Base-by-base conservation (phyloP, 2,888 invertebrate species). In the Phyllotreta cruciferae region DNA sequence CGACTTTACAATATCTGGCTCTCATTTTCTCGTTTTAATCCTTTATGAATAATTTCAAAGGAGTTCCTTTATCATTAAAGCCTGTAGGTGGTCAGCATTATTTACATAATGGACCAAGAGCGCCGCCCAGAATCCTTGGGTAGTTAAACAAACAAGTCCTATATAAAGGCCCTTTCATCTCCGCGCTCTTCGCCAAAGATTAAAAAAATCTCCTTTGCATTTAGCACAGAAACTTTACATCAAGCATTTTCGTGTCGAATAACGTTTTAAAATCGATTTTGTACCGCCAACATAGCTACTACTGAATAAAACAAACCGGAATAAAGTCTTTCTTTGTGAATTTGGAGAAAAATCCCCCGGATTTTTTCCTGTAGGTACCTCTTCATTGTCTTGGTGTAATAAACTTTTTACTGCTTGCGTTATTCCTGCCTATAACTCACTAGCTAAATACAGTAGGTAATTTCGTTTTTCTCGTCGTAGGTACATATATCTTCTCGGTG, bases 161-260 rank as follows among this genome's bases (percentile, higher is more conserved):
- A 35, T 35, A 49, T 49, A 49, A 49, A 49, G 35, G 49, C 35
- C 8, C 49, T 49, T 49, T 49, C 36, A 34, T 49, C 49, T 49
- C 11, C 6, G 49, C 6, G 35, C 49, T 49, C 36, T 35, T 36
- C 35, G 35, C 8, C 6, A 14, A 36, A 49, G 49, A 49, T 49
- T 49, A 49, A 49, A 44, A 49, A 49, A 49, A 49, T 24, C 49
- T 34, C 10, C 49, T 49, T 49, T 49, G 3, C 49, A 49, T 34
- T 24, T 49, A 49, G 14, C 49, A 24, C 34, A 34, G 14, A 47
- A 47, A 47, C 14, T 49, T 49, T 49, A n/a, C 4, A n/a, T 49
- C 36, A 14, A 49, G 10, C 35, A 35, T 10, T 47, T 47, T 47
- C 47, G 24, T 24, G 2, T 24, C 24, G 24, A 24, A 24, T 24